phyloP scores from a whole-genome alignment of 2,888 invertebrate genomes.

The Xestia c-nigrum region DNA sequence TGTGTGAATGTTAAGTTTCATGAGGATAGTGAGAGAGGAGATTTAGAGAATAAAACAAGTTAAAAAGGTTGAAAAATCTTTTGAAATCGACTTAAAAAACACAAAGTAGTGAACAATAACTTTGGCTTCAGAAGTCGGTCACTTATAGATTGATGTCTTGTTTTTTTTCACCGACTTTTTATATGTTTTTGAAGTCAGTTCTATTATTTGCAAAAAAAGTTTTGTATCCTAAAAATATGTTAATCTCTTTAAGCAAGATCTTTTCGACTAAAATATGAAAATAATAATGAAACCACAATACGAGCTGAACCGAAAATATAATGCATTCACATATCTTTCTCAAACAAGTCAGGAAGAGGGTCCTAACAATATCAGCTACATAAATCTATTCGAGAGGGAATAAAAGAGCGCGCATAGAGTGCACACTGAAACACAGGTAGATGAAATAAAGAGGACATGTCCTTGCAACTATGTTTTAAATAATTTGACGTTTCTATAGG shows the following conservation, averaged over 20 bases:
- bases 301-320: conserved; percentile 32
- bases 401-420: conserved; percentile 42
- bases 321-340: conserved; percentile 50
- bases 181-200: too few relatives aligned
- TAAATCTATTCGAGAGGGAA: conserved; percentile 56
- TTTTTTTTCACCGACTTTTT: too few relatives aligned
- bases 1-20: too few relatives aligned
- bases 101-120: too few relatives aligned
- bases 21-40: too few relatives aligned
- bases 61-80: too few relatives aligned
- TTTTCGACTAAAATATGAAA: too few relatives aligned
- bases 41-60: too few relatives aligned
- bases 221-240: too few relatives aligned
- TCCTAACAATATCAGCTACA: conserved; percentile 59
- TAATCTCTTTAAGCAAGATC: neutral
- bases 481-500: neutral
- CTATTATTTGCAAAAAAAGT: neutral
- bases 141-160: too few relatives aligned
- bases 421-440: conserved; percentile 31
- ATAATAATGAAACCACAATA: conserved; percentile 26
- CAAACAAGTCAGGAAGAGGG: conserved; percentile 35
- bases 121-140: too few relatives aligned
- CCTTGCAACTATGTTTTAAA: neutral
- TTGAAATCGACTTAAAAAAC: too few relatives aligned
- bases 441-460: conserved; percentile 30